Percentiles rank a stretch among this genome's conserved stretches.
phyloP scores from a whole-genome alignment of 2,113 vertebrate species.

The Coptodon bakossiorum region DNA sequence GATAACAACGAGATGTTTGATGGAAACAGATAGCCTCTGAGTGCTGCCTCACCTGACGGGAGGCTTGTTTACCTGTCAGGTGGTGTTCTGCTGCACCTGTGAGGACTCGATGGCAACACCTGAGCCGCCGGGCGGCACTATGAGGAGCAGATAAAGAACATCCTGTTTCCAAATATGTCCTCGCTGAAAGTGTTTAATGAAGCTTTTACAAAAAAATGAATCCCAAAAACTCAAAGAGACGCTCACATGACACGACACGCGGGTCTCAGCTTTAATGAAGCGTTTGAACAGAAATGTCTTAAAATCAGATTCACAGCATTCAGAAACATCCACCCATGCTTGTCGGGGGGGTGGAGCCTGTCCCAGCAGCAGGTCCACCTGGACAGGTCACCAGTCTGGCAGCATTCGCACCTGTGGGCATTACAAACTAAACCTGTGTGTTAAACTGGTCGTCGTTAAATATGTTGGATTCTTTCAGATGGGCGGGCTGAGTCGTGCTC shows the following conservation, averaged over 20 bases:
- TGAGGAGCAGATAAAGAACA: neutral
- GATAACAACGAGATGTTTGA: neutral
- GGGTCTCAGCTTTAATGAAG: neutral
- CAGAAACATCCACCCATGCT: neutral
- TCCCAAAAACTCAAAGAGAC: neutral
- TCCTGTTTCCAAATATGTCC: neutral
- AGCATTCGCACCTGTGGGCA: neutral
- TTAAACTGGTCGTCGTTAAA: neutral
- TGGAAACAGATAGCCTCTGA: neutral
- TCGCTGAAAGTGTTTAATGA: fast-evolving
- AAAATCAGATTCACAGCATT: neutral
- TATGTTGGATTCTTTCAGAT: neutral
- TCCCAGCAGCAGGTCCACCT: neutral
- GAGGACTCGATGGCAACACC: neutral
- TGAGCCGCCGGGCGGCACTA: neutral
- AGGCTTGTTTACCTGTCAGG: neutral
- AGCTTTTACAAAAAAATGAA: neutral
- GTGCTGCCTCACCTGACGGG: neutral
- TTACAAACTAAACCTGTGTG: neutral
- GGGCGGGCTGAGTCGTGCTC: neutral
- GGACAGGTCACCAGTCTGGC: neutral
- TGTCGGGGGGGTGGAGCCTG: neutral
- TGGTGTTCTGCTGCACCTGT: neutral
- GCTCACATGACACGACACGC: fast-evolving
- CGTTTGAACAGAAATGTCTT: neutral